Evolutionary conservation across 2,888 invertebrate species (phyloP).

Genomic region (Polyommatus icarus): DNA sequence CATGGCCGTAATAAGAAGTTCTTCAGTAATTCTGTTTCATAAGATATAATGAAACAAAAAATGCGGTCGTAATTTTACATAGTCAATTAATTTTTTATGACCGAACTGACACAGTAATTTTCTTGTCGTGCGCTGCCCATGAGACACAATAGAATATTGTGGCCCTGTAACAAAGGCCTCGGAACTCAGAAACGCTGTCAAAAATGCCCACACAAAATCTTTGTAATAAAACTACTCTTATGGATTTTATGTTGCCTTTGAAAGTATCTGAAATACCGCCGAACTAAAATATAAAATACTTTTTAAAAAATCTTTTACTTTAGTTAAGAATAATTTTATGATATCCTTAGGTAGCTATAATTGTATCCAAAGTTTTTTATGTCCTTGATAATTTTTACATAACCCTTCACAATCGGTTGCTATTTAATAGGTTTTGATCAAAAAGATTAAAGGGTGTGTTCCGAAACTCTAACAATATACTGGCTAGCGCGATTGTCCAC

Average conservation of each 20-base stretch:
- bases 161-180: conserved; percentile 11
- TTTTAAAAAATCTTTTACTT: background rate
- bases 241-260: background rate
- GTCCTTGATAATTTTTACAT: too few species aligned
- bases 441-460: too few species aligned
- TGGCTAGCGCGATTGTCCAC: too few species aligned
- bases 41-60: background rate
- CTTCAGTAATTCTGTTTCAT: background rate
- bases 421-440: too few species aligned
- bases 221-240: conserved; percentile 11
- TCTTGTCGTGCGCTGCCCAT: conserved; percentile 1
- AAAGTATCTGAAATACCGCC: background rate
- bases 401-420: too few species aligned
- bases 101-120: background rate
- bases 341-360: too few species aligned
- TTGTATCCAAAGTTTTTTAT: too few species aligned
- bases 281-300: background rate
- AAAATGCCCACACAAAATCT: conserved; percentile 10
- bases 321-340: background rate
- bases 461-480: too few species aligned
- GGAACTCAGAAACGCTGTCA: conserved; percentile 12
- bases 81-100: conserved; percentile 19
- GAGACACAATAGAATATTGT: conserved; percentile 16
- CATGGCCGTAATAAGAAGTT: background rate
- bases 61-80: conserved; percentile 8